Evolutionary conservation across 2,888 invertebrate genomes (phyloP).

Genomic region (Yponomeuta plumbellus): DNA sequence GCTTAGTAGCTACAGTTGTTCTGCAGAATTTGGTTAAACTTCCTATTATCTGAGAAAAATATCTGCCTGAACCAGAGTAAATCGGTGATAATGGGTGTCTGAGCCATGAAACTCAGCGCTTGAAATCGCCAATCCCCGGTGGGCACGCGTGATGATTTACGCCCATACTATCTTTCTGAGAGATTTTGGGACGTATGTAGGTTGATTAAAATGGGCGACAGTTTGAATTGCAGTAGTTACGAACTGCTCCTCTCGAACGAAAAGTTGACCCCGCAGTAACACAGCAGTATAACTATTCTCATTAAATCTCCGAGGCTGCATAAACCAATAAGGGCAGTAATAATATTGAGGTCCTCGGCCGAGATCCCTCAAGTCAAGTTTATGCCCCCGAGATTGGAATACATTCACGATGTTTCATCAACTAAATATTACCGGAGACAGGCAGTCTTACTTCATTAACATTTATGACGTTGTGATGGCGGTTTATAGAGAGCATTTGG

Average conservation of each 20-base stretch:
- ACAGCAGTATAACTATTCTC: slow-evolving; percentile 32
- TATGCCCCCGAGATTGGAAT: slow-evolving; percentile 40
- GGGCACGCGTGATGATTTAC: too few relatives aligned
- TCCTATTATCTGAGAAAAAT: too few relatives aligned
- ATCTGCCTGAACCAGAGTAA: too few relatives aligned
- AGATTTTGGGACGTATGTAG: too few relatives aligned
- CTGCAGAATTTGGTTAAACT: too few relatives aligned
- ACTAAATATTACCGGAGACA: slow-evolving; percentile 4
- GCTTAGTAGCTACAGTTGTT: too few relatives aligned
- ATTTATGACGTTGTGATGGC: neutral
- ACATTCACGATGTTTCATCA: slow-evolving; percentile 37
- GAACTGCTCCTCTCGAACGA: neutral
- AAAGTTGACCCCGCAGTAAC: neutral
- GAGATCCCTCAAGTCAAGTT: slow-evolving; percentile 27
- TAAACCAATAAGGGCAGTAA: slow-evolving; percentile 48
- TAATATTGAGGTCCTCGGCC: slow-evolving; percentile 42
- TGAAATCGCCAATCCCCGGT: too few relatives aligned
- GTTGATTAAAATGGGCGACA: too few relatives aligned
- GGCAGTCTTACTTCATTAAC: neutral
- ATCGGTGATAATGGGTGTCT: too few relatives aligned
- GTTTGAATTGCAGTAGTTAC: too few relatives aligned
- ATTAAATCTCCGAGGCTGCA: slow-evolving; percentile 41
- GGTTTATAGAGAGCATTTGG: neutral
- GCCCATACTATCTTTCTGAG: too few relatives aligned
- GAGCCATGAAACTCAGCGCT: too few relatives aligned